These are phyloP conservation scores for Tragopan temminckii DNA, from an alignment of 2,797 vertebrate species.

Conservation along the genomic window DNA sequence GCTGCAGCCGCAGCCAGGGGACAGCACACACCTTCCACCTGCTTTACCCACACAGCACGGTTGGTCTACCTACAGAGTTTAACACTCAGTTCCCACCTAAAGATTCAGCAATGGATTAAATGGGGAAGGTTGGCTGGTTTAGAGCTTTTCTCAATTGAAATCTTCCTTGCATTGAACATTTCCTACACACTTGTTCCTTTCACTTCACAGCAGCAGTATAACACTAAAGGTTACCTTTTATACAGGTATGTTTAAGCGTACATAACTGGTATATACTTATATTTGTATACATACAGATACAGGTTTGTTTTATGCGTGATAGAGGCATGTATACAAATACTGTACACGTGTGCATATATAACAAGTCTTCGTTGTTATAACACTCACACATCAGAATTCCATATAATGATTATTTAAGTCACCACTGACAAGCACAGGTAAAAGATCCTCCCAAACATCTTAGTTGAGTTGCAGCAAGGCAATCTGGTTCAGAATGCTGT, in stretches of 20 bases:
- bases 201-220: not conserved
- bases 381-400: not conserved
- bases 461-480: not conserved
- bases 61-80: rapidly evolving
- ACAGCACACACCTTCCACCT: rapidly evolving
- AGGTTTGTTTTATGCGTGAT: not conserved
- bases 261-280: not conserved
- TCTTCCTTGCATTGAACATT: not conserved
- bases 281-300: rapidly evolving
- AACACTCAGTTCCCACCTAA: not conserved
- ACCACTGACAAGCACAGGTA: not conserved
- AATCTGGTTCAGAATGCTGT: not conserved
- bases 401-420: not conserved
- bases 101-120: rapidly evolving
- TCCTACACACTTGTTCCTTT: not conserved
- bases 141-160: not conserved
- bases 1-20: rapidly evolving
- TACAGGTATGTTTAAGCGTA: not conserved
- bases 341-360: too few relatives aligned
- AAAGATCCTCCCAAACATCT: not conserved
- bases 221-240: not conserved
- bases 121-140: not conserved
- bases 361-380: rapidly evolving
- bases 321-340: rapidly evolving
- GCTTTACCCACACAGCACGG: rapidly evolving